Evolutionary conservation across 1,140 invertebrate genomes (phyloP).

Genomic region (Macrobrachium nipponense): DNA sequence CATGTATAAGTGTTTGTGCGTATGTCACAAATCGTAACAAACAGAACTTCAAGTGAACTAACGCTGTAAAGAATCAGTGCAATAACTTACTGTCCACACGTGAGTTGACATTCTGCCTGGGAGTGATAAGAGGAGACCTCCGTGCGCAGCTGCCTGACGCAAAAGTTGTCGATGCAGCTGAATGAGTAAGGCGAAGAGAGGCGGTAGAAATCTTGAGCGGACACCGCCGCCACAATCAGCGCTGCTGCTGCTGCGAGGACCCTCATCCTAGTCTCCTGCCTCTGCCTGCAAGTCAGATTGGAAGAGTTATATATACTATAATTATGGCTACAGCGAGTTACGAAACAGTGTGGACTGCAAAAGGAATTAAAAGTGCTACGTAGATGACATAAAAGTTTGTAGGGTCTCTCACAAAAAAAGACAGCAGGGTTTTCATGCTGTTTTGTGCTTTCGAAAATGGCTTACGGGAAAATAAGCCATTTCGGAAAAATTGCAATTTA

Average conservation of each 20-base stretch:
- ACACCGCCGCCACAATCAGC: slow-evolving; percentile 13
- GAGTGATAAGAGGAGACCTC: neutral
- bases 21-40: neutral
- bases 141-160: slow-evolving; percentile 11
- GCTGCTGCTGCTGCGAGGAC: neutral
- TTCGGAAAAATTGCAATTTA: too few relatives aligned
- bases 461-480: too few relatives aligned
- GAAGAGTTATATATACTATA: too few relatives aligned
- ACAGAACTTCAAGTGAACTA: neutral
- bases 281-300: too few relatives aligned
- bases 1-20: neutral
- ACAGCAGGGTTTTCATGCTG: too few relatives aligned
- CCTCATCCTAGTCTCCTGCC: slow-evolving; percentile 31
- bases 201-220: slow-evolving; percentile 7
- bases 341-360: too few relatives aligned
- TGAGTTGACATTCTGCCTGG: slow-evolving; percentile 21
- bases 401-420: too few relatives aligned
- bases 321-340: too few relatives aligned
- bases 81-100: slow-evolving; percentile 27
- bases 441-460: too few relatives aligned
- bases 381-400: neutral
- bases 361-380: too few relatives aligned
- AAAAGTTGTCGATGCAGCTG: neutral
- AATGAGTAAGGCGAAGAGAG: slow-evolving; percentile 8
- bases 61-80: neutral